A percentile compares a stretch with the other conserved stretches of the same genome.
Evolutionary conservation across 2,113 vertebrate genomes (phyloP).

Genomic region (Motacilla tschutschensis): DNA sequence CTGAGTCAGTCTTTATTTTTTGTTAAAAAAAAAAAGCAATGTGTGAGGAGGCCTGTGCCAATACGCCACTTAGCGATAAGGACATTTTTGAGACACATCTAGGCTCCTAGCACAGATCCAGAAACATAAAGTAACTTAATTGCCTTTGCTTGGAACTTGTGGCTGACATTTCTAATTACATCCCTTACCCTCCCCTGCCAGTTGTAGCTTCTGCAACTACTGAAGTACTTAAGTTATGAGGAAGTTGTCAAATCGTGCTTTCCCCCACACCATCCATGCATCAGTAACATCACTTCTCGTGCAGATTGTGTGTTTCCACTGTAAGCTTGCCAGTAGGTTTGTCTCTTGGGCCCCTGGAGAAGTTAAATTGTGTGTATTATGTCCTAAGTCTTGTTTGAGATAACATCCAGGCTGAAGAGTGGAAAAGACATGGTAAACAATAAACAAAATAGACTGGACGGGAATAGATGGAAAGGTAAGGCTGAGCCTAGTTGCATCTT

Average conservation of each 20-base stretch:
- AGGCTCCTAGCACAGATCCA: neutral
- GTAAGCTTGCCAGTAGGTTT: neutral
- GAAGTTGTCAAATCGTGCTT: neutral
- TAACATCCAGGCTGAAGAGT: conserved; percentile 46
- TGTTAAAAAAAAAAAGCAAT: neutral
- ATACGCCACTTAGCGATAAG: neutral
- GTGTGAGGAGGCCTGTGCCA: neutral
- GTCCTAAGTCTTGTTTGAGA: conserved; percentile 38
- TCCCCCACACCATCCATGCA: neutral
- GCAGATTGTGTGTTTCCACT: neutral
- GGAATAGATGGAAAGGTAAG: conserved; percentile 63
- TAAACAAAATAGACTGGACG: conserved; percentile 43
- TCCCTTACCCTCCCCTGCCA: neutral
- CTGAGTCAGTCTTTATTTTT: neutral
- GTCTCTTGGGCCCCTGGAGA: neutral
- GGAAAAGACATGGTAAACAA: conserved; percentile 53
- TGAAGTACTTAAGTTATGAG: neutral
- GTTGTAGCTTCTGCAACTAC: conserved; percentile 11
- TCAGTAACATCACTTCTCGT: neutral
- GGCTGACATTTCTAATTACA: conserved; percentile 26
- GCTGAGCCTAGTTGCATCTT: neutral
- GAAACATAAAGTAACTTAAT: conserved; percentile 12
- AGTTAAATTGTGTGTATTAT: conserved; percentile 21
- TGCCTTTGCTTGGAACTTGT: conserved; percentile 6
- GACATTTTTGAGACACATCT: neutral